These are phyloP conservation scores for Daubentonia madagascariensis DNA, from an alignment of 2,113 vertebrate genomes.

Conservation along the genomic window DNA sequence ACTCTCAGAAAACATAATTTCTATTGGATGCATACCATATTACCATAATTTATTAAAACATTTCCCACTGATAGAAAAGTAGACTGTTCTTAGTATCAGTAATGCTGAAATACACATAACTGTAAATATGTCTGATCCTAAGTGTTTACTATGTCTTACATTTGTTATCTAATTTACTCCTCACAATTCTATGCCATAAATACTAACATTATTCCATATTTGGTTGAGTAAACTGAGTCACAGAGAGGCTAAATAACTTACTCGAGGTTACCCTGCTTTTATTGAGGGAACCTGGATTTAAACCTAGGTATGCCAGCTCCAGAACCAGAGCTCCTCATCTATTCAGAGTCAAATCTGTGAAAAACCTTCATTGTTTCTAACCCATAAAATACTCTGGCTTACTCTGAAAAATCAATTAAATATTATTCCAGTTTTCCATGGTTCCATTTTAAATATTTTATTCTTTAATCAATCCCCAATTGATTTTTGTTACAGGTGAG, in stretches of 20 bases:
- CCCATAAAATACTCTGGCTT: not conserved
- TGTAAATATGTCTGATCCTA: fast-evolving
- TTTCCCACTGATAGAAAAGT: not conserved
- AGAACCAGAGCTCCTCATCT: not conserved
- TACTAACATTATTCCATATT: too few species aligned
- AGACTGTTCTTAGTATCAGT: not conserved
- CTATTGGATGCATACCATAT: fast-evolving
- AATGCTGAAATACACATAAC: not conserved
- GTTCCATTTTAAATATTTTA: not conserved
- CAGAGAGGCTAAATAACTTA: not conserved
- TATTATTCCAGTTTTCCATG: too few species aligned
- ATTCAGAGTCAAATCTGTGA: not conserved
- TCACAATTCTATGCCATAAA: not conserved
- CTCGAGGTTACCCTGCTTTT: not conserved
- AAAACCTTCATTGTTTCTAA: not conserved
- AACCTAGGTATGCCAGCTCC: too few species aligned
- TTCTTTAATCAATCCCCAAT: not conserved
- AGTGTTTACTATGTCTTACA: not conserved
- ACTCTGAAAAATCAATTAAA: not conserved
- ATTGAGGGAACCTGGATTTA: too few species aligned
- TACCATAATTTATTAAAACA: not conserved
- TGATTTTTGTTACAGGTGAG: not conserved
- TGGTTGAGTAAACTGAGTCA: not conserved
- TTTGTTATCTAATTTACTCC: not conserved
- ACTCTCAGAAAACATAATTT: not conserved